These are phyloP conservation scores for Drosophila subquinaria DNA, from an alignment of 2,888 invertebrate species.

Conservation along the genomic window DNA sequence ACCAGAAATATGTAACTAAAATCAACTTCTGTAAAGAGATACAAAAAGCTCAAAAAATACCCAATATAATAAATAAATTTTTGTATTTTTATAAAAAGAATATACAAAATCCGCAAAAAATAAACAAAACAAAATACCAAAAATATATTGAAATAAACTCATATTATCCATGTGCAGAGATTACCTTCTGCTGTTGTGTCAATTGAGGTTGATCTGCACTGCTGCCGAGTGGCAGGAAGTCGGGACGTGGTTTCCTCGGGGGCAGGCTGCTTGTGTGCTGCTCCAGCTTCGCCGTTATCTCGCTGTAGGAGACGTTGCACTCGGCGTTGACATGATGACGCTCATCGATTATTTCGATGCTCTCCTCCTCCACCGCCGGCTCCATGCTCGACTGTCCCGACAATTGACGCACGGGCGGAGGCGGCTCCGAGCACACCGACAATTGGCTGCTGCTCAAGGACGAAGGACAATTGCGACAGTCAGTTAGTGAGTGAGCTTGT, in stretches of 20 bases:
- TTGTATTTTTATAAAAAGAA: too few species aligned
- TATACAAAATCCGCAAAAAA: too few species aligned
- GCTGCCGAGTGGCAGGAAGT: constrained; percentile 74
- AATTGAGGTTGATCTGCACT: constrained; percentile 36
- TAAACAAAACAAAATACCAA: too few species aligned
- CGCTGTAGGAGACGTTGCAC: constrained; percentile 37
- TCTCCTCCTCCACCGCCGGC: constrained; percentile 85
- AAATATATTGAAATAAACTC: too few species aligned
- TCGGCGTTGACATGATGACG: constrained; percentile 21
- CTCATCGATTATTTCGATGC: constrained; percentile 60
- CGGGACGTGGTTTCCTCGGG: constrained; percentile 82
- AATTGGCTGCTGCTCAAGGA: constrained; percentile 75
- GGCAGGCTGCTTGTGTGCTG: constrained; percentile 60
- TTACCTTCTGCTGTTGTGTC: constrained; percentile 25
- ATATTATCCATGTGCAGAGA: constrained; percentile 7
- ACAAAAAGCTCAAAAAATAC: too few species aligned
- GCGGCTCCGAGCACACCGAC: constrained; percentile 85
- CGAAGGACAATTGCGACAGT: constrained; percentile 14
- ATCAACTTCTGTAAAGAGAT: too few species aligned
- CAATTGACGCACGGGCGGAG: constrained; percentile 79
- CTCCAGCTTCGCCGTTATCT: constrained; percentile 45
- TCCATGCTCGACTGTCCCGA: constrained; percentile 85
- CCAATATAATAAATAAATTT: too few species aligned
- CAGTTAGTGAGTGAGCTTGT: not conserved
- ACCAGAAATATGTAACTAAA: too few species aligned